Conservation (phyloP, 2,888 invertebrate species). For the Prosapia bicincta region DNA sequence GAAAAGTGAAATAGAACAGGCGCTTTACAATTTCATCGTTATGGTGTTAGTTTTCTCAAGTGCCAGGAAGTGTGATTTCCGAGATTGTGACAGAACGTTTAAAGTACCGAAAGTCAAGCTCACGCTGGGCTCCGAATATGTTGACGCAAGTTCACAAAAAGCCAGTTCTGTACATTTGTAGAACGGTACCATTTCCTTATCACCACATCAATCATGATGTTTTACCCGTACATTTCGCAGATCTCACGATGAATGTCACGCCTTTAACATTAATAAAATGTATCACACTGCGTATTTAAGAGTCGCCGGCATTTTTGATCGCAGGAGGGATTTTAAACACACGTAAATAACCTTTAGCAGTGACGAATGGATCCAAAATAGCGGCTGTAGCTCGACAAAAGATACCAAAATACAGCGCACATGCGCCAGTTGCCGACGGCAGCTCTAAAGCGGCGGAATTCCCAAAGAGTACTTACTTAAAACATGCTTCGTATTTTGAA, state of each 20-base stretch:
- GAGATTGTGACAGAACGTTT: slow-evolving; percentile 15
- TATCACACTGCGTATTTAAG: slow-evolving; percentile 20
- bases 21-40: slow-evolving; percentile 26
- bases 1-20: slow-evolving; percentile 31
- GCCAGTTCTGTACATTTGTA: slow-evolving; percentile 31
- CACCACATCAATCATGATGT: slow-evolving; percentile 36
- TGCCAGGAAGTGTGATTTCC: not conserved
- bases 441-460: not conserved
- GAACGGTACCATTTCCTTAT: slow-evolving; percentile 35
- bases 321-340: not conserved
- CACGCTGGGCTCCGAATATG: slow-evolving; percentile 37
- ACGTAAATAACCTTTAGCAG: too few species aligned
- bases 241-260: slow-evolving; percentile 36
- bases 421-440: not conserved
- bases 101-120: slow-evolving; percentile 35
- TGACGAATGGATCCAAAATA: not conserved
- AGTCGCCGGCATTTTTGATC: not conserved
- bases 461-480: not conserved
- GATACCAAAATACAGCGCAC: not conserved
- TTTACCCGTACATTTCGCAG: slow-evolving; percentile 35
- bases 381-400: not conserved
- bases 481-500: too few species aligned
- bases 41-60: slow-evolving; percentile 30
- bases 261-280: slow-evolving; percentile 32
- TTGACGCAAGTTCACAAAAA: slow-evolving; percentile 34